Conservation (phyloP, 2,888 invertebrate genomes). For the Leptura quadrifasciata region DNA sequence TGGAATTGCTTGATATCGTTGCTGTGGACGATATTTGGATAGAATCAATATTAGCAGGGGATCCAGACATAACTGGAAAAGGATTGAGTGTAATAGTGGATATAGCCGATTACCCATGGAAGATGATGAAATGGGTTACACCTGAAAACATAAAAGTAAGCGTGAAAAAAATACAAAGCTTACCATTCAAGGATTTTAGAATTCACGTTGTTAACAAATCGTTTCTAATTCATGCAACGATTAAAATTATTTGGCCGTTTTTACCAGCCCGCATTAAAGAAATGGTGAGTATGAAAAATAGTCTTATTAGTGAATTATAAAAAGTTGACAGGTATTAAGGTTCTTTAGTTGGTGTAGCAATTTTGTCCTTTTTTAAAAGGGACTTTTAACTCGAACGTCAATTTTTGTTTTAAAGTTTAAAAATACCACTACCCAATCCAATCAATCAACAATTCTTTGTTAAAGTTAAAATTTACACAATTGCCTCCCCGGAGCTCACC, state of each 20-base stretch:
- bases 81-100: slow-evolving; percentile 70
- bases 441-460: too few species aligned
- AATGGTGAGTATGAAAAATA: slow-evolving; percentile 49
- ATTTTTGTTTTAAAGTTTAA: too few species aligned
- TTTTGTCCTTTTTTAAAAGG: too few species aligned
- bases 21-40: slow-evolving; percentile 70
- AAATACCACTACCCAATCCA: too few species aligned
- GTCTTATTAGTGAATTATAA: neutral
- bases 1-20: slow-evolving; percentile 63
- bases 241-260: slow-evolving; percentile 68
- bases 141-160: slow-evolving; percentile 63
- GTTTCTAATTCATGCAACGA: slow-evolving; percentile 60
- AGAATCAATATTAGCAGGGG: slow-evolving; percentile 66
- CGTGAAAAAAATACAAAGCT: slow-evolving; percentile 59
- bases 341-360: too few species aligned
- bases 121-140: slow-evolving; percentile 66
- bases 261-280: slow-evolving; percentile 62
- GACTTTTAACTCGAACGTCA: too few species aligned
- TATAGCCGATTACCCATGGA: slow-evolving; percentile 62
- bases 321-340: too few species aligned
- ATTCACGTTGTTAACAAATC: slow-evolving; percentile 68
- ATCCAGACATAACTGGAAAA: slow-evolving; percentile 63
- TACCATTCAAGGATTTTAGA: slow-evolving; percentile 64
- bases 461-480: too few species aligned
- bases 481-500: too few species aligned